Evolutionary conservation across 2,113 vertebrate genomes (phyloP).

Genomic region (Bubalus kerabau): DNA sequence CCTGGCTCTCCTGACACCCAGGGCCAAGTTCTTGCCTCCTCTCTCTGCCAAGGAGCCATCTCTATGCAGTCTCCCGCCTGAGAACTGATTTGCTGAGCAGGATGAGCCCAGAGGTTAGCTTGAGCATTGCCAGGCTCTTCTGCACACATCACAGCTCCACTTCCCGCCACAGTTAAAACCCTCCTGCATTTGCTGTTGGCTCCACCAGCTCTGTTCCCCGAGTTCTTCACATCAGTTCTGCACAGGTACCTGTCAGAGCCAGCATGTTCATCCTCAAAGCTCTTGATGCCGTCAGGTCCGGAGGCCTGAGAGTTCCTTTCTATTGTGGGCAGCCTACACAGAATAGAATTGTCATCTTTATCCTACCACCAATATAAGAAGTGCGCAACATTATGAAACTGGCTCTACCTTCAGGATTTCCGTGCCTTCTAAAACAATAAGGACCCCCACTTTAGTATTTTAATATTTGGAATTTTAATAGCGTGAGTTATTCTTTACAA

Average conservation of each 20-base stretch:
- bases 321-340: too few species aligned
- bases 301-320: not conserved
- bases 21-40: accelerated
- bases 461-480: not conserved
- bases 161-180: accelerated
- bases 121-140: not conserved
- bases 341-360: accelerated
- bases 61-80: not conserved
- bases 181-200: accelerated
- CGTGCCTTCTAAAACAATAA: not conserved
- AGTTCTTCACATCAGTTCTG: too few species aligned
- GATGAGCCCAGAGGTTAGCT: not conserved
- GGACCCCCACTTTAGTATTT: not conserved
- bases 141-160: accelerated
- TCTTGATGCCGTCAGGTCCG: accelerated
- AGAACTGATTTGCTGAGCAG: not conserved
- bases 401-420: not conserved
- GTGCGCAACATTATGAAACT: accelerated
- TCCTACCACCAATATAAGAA: not conserved
- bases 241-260: accelerated
- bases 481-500: not conserved
- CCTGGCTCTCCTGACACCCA: not conserved
- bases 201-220: accelerated
- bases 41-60: not conserved
- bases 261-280: not conserved